These are phyloP conservation scores for Pygoscelis antarcticus DNA, from an alignment of 2,113 vertebrate genomes.

Conservation along the genomic window DNA sequence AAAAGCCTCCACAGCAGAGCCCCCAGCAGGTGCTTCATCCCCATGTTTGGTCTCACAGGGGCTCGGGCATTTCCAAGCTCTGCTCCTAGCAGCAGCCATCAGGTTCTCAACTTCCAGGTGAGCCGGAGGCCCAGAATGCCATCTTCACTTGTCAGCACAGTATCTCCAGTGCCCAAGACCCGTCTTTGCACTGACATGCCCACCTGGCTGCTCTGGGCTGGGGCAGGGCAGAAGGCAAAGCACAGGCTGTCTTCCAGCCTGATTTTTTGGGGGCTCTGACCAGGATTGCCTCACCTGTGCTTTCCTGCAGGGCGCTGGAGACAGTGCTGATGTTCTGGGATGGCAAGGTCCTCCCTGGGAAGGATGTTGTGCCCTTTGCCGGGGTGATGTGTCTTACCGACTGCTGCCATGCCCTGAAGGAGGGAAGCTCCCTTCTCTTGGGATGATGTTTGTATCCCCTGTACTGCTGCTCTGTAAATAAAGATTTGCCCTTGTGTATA, in stretches of 20 bases:
- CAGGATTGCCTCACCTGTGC: not conserved
- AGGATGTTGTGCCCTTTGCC: not conserved
- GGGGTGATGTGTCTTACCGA: not conserved
- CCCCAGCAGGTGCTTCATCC: not conserved
- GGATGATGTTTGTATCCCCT: not conserved
- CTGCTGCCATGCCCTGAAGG: not conserved
- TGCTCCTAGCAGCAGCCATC: not conserved
- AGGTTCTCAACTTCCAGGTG: not conserved
- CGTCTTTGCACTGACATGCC: not conserved
- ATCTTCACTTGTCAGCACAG: not conserved
- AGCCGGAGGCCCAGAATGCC: not conserved
- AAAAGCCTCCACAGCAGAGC: not conserved
- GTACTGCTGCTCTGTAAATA: conserved; percentile 66
- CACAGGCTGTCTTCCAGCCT: not conserved
- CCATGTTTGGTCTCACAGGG: not conserved
- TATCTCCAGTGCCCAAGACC: not conserved
- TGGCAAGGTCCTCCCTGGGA: not conserved
- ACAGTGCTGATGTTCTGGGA: not conserved
- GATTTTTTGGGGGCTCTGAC: not conserved
- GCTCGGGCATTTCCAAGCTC: not conserved
- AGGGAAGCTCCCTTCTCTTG: not conserved
- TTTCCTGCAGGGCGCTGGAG: not conserved
- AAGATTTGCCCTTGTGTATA: not conserved
- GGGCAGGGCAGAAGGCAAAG: not conserved
- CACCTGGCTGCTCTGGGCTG: not conserved